These are phyloP conservation scores for Atherinomorus stipes DNA, from an alignment of 2,113 vertebrate genomes.

Conservation along the genomic window DNA sequence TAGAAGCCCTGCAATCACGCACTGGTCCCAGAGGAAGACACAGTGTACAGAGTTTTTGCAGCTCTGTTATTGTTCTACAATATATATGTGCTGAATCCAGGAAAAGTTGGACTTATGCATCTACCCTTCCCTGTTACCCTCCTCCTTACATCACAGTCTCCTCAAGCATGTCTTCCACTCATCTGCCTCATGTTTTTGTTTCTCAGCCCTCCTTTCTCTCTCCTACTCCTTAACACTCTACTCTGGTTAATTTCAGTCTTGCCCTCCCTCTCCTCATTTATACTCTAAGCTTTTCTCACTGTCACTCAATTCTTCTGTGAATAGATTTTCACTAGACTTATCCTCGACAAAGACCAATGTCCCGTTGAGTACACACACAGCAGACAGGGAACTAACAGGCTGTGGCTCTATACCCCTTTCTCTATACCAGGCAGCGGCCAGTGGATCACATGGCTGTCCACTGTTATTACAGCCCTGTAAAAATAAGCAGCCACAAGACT, in stretches of 20 bases:
- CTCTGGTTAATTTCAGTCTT: slow-evolving; percentile 21
- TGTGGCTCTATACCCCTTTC: slow-evolving; percentile 24
- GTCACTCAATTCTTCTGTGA: slow-evolving; percentile 50
- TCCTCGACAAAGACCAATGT: slow-evolving; percentile 63
- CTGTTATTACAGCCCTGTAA: slow-evolving; percentile 64
- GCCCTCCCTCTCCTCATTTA: slow-evolving; percentile 5
- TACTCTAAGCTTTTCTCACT: slow-evolving; percentile 2
- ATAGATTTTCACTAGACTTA: slow-evolving; percentile 72
- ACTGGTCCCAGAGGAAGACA: slow-evolving; percentile 54
- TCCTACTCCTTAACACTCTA: background rate
- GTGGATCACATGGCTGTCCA: slow-evolving; percentile 48
- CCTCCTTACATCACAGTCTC: background rate
- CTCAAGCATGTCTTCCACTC: background rate
- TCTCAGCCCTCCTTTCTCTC: fast-evolving
- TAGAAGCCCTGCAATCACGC: slow-evolving; percentile 56
- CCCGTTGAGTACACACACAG: slow-evolving; percentile 50
- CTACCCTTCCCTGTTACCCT: slow-evolving; percentile 15
- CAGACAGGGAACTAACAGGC: slow-evolving; percentile 55
- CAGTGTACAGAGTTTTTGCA: background rate
- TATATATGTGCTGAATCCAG: slow-evolving; percentile 10
- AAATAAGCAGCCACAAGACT: slow-evolving; percentile 49
- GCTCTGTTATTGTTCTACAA: slow-evolving; percentile 33
- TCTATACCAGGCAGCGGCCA: slow-evolving; percentile 41
- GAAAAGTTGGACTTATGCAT: slow-evolving; percentile 16
- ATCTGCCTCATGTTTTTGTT: background rate